Conservation (phyloP, 2,797 vertebrate species). For the Megalops cyprinoides region DNA sequence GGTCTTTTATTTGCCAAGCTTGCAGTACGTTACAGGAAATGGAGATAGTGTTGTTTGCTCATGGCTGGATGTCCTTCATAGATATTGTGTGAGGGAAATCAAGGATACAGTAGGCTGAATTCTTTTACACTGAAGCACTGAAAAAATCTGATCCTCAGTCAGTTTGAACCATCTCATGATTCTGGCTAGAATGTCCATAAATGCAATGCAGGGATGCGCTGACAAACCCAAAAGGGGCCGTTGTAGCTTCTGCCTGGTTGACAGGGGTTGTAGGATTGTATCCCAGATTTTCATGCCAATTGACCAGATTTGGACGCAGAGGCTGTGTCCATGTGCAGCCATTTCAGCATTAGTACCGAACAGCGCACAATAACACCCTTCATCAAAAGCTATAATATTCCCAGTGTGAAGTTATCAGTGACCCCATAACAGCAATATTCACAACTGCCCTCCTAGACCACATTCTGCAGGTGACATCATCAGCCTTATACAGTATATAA, state of each 20-base stretch:
- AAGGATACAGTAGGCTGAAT: slow-evolving; percentile 24
- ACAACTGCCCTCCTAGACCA: too few relatives aligned
- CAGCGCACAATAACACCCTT: too few relatives aligned
- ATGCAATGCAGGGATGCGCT: not conserved
- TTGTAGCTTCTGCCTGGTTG: not conserved
- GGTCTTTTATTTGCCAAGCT: slow-evolving; percentile 32
- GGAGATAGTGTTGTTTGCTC: slow-evolving; percentile 40
- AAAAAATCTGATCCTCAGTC: slow-evolving; percentile 14
- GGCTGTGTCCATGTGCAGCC: not conserved
- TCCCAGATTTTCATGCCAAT: not conserved
- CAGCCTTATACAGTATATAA: too few relatives aligned
- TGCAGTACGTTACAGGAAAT: slow-evolving; percentile 31
- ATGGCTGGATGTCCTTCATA: slow-evolving; percentile 35
- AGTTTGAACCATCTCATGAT: slow-evolving; percentile 16
- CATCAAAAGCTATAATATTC: too few relatives aligned
- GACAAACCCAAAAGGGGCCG: not conserved
- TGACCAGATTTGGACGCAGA: not conserved
- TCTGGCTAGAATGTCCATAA: not conserved
- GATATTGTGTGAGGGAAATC: slow-evolving; percentile 29
- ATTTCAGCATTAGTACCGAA: not conserved
- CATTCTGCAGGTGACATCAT: too few relatives aligned
- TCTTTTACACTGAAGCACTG: not conserved
- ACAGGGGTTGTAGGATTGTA: not conserved
- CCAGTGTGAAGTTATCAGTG: too few relatives aligned
- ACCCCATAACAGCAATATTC: too few relatives aligned